phyloP scores from a whole-genome alignment of 2,888 invertebrate species.

The Drosophila meridiana region DNA sequence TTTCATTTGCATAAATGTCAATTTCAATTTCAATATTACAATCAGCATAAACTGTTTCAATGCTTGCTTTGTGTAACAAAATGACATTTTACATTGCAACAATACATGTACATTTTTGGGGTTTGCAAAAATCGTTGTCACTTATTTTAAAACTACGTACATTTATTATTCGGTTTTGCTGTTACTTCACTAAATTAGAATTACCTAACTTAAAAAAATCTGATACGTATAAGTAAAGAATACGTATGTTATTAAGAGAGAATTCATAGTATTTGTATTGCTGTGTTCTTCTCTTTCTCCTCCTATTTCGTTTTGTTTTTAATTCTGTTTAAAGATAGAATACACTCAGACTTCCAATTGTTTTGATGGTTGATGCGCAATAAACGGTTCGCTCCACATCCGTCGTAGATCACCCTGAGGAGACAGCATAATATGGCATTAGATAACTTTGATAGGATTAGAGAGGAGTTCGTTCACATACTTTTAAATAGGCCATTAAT shows the following conservation, averaged over 20 bases:
- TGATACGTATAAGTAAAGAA: slow-evolving; percentile 65
- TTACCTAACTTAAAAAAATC: slow-evolving; percentile 70
- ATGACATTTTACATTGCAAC: slow-evolving; percentile 51
- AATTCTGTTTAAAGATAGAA: slow-evolving; percentile 61
- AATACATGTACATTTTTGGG: slow-evolving; percentile 51
- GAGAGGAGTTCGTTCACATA: slow-evolving; percentile 82
- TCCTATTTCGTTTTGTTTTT: slow-evolving; percentile 36
- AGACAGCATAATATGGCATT: slow-evolving; percentile 65
- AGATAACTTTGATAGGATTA: neutral
- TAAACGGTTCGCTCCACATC: slow-evolving; percentile 99
- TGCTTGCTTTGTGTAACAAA: slow-evolving; percentile 47
- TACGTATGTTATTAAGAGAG: slow-evolving; percentile 67
- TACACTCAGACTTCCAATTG: slow-evolving; percentile 91
- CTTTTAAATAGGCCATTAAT: slow-evolving; percentile 99
- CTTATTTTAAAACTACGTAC: slow-evolving; percentile 62
- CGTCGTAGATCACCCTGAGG: slow-evolving; percentile 95
- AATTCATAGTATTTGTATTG: slow-evolving; percentile 55
- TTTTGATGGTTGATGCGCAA: slow-evolving; percentile 92
- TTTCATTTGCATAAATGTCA: slow-evolving; percentile 37
- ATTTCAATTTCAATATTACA: slow-evolving; percentile 51
- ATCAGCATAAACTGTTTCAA: slow-evolving; percentile 42
- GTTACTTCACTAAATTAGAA: slow-evolving; percentile 67
- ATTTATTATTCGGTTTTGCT: slow-evolving; percentile 69
- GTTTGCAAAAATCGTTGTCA: slow-evolving; percentile 45
- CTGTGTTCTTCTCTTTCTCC: slow-evolving; percentile 30